Conservation (phyloP, 2,888 invertebrate genomes). For the Coenonympha glycerion region DNA sequence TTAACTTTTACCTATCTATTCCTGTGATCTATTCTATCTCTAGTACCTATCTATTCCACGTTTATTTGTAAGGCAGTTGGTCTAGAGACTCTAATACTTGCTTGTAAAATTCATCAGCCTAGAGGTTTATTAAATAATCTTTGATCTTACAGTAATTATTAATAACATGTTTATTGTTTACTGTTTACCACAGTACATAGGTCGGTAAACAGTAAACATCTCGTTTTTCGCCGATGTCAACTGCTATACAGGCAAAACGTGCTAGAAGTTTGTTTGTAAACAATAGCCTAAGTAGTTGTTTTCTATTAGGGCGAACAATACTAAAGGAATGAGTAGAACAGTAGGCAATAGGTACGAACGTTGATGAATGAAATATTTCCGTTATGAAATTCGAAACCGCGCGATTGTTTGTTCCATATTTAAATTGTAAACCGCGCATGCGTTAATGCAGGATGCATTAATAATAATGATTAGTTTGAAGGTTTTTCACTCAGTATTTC, state of each 20-base stretch:
- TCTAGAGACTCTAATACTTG: no score
- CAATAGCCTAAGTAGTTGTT: constrained; percentile 2
- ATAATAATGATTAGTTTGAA: constrained; percentile 3
- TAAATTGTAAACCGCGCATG: constrained; percentile 22
- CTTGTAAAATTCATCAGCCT: no score
- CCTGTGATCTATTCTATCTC: no score
- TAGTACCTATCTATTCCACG: no score
- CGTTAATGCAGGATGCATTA: constrained; percentile 20
- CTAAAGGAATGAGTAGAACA: constrained; percentile 16
- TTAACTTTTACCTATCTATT: no score
- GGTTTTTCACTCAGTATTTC: neutral
- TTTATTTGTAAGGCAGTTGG: no score
- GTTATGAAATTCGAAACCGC: constrained; percentile 43
- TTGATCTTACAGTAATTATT: no score
- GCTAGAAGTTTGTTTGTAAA: constrained; percentile 17
- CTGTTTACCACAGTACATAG: no score
- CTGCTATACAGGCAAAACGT: neutral
- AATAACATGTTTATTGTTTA: no score
- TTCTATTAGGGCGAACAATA: neutral
- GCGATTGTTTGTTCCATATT: constrained; percentile 41
- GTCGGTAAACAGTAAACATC: neutral
- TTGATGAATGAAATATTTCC: constrained; percentile 40
- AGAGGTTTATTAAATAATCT: no score
- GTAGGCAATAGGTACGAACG: constrained; percentile 5
- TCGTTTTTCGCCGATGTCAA: neutral